A percentile compares a stretch with the other conserved stretches of the same genome.
Evolutionary conservation across 2,113 vertebrate species (phyloP).

Genomic region (Lathamus discolor): DNA sequence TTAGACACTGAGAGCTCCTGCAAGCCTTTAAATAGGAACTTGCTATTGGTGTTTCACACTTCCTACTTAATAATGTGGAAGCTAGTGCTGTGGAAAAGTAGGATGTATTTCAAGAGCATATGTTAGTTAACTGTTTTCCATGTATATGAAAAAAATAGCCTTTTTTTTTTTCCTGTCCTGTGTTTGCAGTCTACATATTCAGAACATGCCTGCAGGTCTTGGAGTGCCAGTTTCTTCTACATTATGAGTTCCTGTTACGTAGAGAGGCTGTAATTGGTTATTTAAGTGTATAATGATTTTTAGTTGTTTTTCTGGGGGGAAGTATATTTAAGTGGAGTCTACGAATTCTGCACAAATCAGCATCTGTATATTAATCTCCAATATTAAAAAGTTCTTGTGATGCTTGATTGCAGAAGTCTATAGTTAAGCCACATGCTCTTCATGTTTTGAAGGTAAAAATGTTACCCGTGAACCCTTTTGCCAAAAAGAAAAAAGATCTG

Average conservation of each 20-base stretch:
- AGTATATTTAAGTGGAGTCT: background rate
- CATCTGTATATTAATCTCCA: background rate
- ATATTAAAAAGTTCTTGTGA: background rate
- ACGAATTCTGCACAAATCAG: background rate
- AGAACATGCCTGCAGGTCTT: background rate
- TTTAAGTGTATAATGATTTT: background rate
- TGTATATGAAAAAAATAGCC: background rate
- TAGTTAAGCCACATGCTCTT: background rate
- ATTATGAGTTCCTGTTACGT: background rate
- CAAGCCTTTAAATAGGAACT: background rate
- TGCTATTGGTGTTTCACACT: background rate
- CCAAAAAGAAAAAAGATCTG: background rate
- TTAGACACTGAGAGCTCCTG: background rate
- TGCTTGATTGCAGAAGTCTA: background rate
- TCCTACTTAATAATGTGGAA: background rate
- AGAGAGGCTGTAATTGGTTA: background rate
- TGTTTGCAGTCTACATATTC: background rate
- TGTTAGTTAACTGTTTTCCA: background rate
- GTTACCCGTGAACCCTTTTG: background rate
- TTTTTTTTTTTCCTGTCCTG: background rate
- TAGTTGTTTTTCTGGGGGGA: background rate
- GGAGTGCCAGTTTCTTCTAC: background rate
- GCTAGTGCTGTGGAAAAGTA: background rate
- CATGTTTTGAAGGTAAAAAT: background rate
- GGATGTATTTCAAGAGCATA: background rate